Base-by-base conservation (phyloP, 2,888 invertebrate species). In the Diplolepis rosae region DNA sequence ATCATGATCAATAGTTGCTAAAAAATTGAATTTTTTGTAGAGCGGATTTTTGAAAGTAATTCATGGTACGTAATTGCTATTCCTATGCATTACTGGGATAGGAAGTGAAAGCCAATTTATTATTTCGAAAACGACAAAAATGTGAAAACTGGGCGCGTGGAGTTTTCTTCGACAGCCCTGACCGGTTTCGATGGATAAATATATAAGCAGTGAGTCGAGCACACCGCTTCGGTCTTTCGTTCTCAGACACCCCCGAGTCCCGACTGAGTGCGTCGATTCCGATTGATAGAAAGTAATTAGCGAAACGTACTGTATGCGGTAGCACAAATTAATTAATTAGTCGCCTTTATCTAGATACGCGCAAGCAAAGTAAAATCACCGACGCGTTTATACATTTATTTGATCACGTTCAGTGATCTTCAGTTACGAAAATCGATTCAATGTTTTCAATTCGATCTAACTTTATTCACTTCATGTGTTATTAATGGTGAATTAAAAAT, bases 41-140 rank as follows among this genome's bases (percentile, higher is more conserved):
- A 51, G 1, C 6, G 6, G 13, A n/a, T 15, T 30, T 11, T 24
- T 35, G 35, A 56, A 56, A 35, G 22, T 35, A 39, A 35, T 18
- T 56, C 35, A 22, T 35, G 56, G 35, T n/a, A 56, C 28, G 30
- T 15, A 52, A 28, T 52, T 39, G 35, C 13, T 35, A 18, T 56
- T 35, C 22, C 24, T 35, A 56, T 56, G 50, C 35, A 35, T 35
- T 56, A 35, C 35, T 39, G 24, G 42, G 68, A 73, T 80, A 77
- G 81, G 82, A 87, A 87, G 88, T 88, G 88, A 88, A 88, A 88
- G 88, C 86, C 79, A 87, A 86, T 87, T 86, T 85, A 84, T 84
- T 84, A 85, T 86, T 85, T 83, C 71, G 81, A 82, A 80, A 83
- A 79, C 78, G 80, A 82, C 82, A 85, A 86, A 87, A 87, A 85